Conservation (phyloP, 2,797 vertebrate species). For the Anomalospiza imberbis region DNA sequence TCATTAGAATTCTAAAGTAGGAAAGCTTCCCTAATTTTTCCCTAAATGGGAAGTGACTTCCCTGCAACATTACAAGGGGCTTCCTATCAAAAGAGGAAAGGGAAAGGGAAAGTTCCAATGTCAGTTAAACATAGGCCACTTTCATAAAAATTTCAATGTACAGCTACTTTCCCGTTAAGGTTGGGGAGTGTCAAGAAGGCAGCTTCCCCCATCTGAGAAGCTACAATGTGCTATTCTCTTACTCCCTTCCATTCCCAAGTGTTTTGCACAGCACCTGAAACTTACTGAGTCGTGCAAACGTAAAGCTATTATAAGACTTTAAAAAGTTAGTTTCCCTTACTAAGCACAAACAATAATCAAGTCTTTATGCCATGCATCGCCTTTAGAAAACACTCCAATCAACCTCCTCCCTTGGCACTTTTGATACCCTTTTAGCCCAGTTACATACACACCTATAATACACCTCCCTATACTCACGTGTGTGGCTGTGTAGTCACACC, state of each 20-base stretch:
- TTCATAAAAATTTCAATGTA: background rate
- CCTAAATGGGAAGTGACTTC: background rate
- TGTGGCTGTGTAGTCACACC: background rate
- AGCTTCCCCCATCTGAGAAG: background rate
- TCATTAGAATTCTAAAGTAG: background rate
- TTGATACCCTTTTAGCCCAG: background rate
- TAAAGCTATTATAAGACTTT: background rate
- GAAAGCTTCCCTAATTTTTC: background rate
- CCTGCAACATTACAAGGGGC: background rate
- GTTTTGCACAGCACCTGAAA: background rate
- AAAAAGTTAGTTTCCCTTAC: background rate
- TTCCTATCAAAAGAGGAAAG: background rate
- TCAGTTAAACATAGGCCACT: background rate
- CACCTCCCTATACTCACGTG: fast-evolving
- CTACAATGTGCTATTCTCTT: background rate
- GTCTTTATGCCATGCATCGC: background rate
- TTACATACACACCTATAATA: background rate
- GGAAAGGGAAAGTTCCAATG: background rate
- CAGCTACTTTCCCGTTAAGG: background rate
- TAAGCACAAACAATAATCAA: background rate
- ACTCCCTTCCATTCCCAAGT: background rate
- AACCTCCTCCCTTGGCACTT: background rate
- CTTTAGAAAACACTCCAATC: background rate
- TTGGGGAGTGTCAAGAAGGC: background rate
- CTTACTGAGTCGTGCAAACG: background rate